Percentiles rank a stretch among this genome's conserved stretches.
Conservation (phyloP, 2,888 invertebrate genomes). For the Melangyna quadrimaculata region DNA sequence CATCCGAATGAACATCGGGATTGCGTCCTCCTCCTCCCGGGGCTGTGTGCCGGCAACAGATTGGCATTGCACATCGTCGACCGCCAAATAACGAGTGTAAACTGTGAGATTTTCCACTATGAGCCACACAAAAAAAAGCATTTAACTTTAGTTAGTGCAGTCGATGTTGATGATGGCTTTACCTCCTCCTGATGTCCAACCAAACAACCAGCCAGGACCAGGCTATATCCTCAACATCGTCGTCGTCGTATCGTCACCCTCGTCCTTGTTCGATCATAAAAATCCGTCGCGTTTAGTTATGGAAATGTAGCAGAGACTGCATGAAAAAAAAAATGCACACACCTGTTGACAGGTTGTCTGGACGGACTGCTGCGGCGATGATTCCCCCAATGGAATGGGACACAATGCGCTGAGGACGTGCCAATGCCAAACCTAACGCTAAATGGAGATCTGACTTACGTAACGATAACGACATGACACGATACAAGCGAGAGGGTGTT, state of each 20-base stretch:
- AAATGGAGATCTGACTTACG: conserved; percentile 54
- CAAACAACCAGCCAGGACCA: not conserved
- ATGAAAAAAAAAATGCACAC: conserved; percentile 29
- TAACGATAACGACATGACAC: conserved; percentile 41
- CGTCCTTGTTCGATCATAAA: conserved; percentile 61
- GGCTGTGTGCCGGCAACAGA: conserved; percentile 39
- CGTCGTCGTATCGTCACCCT: not conserved
- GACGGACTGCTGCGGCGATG: not conserved
- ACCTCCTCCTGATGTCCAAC: not conserved
- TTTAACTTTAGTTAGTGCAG: conserved; percentile 8
- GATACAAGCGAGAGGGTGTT: conserved; percentile 46
- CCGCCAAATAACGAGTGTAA: conserved; percentile 65
- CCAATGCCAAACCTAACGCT: conserved; percentile 42
- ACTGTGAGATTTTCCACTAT: conserved; percentile 54
- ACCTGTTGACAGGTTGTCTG: conserved; percentile 63
- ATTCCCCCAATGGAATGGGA: conserved; percentile 31
- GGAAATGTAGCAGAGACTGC: conserved; percentile 34
- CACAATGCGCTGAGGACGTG: conserved; percentile 53
- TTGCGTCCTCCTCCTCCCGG: conserved; percentile 11
- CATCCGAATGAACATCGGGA: conserved; percentile 21
- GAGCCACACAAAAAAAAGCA: conserved; percentile 17
- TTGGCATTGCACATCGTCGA: conserved; percentile 60
- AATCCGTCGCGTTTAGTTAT: conserved; percentile 57
- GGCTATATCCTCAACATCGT: not conserved
- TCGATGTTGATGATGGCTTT: not conserved